phyloP scores from a whole-genome alignment of 2,113 vertebrate genomes.

The Numenius arquata region DNA sequence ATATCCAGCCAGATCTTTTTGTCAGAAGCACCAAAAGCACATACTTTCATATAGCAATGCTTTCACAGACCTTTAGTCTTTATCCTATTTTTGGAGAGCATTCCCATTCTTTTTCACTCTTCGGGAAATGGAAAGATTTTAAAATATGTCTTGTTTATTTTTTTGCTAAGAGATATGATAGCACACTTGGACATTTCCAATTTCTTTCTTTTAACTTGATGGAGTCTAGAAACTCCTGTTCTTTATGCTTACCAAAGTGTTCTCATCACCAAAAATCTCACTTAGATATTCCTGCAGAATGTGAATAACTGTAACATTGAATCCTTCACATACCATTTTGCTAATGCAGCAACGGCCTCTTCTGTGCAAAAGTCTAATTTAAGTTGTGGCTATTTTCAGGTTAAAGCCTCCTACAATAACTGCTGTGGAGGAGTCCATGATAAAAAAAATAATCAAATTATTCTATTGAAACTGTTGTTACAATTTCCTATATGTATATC shows the following conservation, averaged over 20 bases:
- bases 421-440: not conserved
- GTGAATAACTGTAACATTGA: not conserved
- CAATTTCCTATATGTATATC: not conserved
- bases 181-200: not conserved
- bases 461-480: not conserved
- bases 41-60: not conserved
- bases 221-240: not conserved
- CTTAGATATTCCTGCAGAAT: not conserved
- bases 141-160: not conserved
- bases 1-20: slow-evolving; percentile 6
- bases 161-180: not conserved
- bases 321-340: not conserved
- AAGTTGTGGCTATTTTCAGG: not conserved
- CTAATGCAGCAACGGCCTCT: not conserved
- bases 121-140: not conserved
- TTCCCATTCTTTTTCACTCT: not conserved
- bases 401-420: not conserved
- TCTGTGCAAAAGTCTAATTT: not conserved
- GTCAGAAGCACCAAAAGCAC: not conserved
- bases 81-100: not conserved
- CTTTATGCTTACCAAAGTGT: not conserved
- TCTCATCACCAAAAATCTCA: not conserved
- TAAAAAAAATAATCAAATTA: not conserved
- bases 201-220: not conserved
- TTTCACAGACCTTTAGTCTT: not conserved